Evolutionary conservation across 2,797 vertebrate genomes (phyloP), one percentile per base, ranked within the genome.

Genomic region (Macropus fuliginosus): DNA sequence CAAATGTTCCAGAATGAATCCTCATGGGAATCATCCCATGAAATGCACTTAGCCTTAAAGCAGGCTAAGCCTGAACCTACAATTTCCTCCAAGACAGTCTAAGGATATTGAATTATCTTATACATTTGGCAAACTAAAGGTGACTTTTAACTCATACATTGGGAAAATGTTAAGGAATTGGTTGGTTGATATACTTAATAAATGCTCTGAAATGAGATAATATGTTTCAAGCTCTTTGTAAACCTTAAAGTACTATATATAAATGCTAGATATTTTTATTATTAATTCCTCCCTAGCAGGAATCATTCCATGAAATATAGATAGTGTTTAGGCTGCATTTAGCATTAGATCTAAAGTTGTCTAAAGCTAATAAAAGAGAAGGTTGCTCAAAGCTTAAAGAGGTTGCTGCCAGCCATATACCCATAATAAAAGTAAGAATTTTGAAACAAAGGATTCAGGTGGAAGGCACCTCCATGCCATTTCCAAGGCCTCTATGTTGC

Each of bases 1-100:
- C 57, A 96, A 93, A 56, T 90, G 46, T 94, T 94, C 66, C 90
- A 81, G 5, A 94, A 94, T 54, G 93, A 92, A 95, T 90, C 94
- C 93, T 95, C 74, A 87, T 96, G 95, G 81, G 54, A 93, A 95
- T 93, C 96, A 95, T 66, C 89, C 97, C 93, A 94, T 90, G 40
- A 87, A 87, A 87, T 87, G 8, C 24, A 87, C 74, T 87, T 89
- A 28, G 96, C 95, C 54, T 94, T 92, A 3, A 96, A 96, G 54
- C 94, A 74, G 27, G 56, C 46, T 92, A 87, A 96, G 91, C 92
- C 55, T 90, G 1, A 57, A 4, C 94, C n/a, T 95, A 34, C n/a
- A 92, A 91, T 92, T 95, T 92, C 91, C 59, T 94, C 6, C 74
- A 87, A 87, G 74, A 50, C 74, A 46, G 74, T 28, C 9, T 93